Evolutionary conservation across 2,797 vertebrate genomes (phyloP).

Genomic region (Syndactyla subalaris): DNA sequence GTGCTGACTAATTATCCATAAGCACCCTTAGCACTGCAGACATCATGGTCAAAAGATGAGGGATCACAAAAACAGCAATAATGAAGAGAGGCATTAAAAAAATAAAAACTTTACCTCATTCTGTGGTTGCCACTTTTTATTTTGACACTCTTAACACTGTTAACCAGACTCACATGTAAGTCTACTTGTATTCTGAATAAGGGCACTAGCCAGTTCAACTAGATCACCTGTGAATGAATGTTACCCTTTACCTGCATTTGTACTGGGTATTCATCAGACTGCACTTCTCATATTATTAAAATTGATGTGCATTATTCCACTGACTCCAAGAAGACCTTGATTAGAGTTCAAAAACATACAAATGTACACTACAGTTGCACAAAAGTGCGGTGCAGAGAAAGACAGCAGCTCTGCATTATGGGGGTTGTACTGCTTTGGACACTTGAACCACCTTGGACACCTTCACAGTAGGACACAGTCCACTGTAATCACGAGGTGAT

Average conservation of each 20-base stretch:
- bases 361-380: not conserved
- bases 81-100: not conserved
- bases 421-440: not conserved
- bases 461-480: not conserved
- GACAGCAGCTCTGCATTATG: not conserved
- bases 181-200: not conserved
- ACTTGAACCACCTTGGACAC: not conserved
- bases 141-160: not conserved
- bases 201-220: not conserved
- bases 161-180: not conserved
- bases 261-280: not conserved
- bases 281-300: not conserved
- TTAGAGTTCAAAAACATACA: not conserved
- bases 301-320: not conserved
- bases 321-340: not conserved
- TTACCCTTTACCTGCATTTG: not conserved
- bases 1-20: not conserved
- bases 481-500: not conserved
- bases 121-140: not conserved
- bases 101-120: not conserved
- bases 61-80: not conserved
- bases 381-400: not conserved
- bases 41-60: not conserved
- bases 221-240: not conserved
- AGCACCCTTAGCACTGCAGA: not conserved